Evolutionary conservation across 2,888 invertebrate genomes (phyloP), one percentile per base, ranked within the genome.

Genomic region (Lomographa bimaculata): DNA sequence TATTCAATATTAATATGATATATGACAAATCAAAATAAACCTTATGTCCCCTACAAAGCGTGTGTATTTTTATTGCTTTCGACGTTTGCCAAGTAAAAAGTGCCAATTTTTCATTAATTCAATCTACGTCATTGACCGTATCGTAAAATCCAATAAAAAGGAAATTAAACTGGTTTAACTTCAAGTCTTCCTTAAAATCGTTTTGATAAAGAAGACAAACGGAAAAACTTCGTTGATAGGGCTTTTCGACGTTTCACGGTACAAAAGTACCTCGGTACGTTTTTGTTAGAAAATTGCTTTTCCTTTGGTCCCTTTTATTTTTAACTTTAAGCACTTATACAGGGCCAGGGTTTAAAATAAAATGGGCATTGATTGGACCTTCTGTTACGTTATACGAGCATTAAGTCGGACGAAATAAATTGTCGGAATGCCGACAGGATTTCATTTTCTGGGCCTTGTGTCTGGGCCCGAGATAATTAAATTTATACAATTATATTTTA

Each of bases 131-230:
- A 37, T 37, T 36, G 32, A 43, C 20, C 25, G 30, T 35, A 33
- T 46, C 38, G 46, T 35, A 38, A 9, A 28, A 16, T 16, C 23
- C 30, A 47, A 47, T 53, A 50, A 50, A 50, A 42, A 43, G 40
- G 32, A 38, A 41, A 53, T 40, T 39, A 43, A 43, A 34, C 27
- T 38, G n/a, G 5, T 30, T 28, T 21, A 25, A 36, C 26, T 42
- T 36, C 23, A 34, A 36, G 28, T 38, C 35, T 42, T 48, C 36
- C 43, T 25, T 20, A 34, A 44, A 20, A 53, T 48, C 46, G 36
- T 27, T 30, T 39, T 46, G 48, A 54, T 54, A 54, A 53, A 46
- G 40, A 46, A 54, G 54, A 54, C 42, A 42, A 44, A 54, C 50
- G 50, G 41, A 37, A 27, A 44, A 50, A 50, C 42, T 50, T 54